Base-by-base conservation (phyloP, 1,140 invertebrate genomes). In the Pemphigus obesinymphae region DNA sequence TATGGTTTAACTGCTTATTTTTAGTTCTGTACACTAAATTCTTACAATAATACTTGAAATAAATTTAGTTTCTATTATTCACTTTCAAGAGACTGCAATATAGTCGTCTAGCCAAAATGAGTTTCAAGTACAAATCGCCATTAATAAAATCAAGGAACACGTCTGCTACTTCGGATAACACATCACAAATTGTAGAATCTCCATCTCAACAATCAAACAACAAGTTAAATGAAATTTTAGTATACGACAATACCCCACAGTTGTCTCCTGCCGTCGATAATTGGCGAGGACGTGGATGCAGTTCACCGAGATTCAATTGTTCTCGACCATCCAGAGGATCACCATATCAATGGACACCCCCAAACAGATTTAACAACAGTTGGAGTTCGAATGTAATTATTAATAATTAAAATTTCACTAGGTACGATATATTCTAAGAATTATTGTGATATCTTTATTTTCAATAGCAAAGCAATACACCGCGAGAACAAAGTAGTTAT, bases 111-210 rank as follows among this genome's bases (percentile, higher is more conserved):
- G n/a, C 6, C 2, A 66, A 66, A n/a, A 73, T 73, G 70, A n/a
- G 70, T 48, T 48, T 8, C 2, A 73, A 73, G 70, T 73, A 73
- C 29, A 73, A 73, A 50, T 73, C 70, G 4, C 70, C 70, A 1
- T 11, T 73, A 31, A 73, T 73, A 29, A 50, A 17, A 20, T 73
- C 70, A 0, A 73, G 17, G 17, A 73, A 73, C 29, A 31, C 70
- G 31, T 50, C 70, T 1, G 17, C 3, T 3, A 15, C 37, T 8
- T 0, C 37, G 13, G 23, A 40, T 2, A 31, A 3, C 13, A 0
- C 37, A n/a, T 66, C 10, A 20, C n/a, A 15, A 23, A 66, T n/a
- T 37, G 31, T 23, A n/a, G 63, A 66, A 37, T 37, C n/a, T 3
- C 23, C n/a, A 1, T 45, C 66, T 0, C n/a, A 70, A 29, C 13